These are phyloP conservation scores for Drosophila kanekoi DNA, from an alignment of 2,888 invertebrate species.

Conservation along the genomic window DNA sequence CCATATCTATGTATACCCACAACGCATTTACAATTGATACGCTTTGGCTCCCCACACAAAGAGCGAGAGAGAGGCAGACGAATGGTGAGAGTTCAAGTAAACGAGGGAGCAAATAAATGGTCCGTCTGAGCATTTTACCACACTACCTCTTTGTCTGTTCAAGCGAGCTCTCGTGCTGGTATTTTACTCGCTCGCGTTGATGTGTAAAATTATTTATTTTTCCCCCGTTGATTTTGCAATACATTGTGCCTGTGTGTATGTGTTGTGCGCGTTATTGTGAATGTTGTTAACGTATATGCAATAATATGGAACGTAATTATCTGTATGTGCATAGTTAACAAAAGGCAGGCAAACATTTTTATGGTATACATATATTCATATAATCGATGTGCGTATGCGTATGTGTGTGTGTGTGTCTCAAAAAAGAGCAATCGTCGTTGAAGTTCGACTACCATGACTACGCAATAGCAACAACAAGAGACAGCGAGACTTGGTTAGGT, in stretches of 20 bases:
- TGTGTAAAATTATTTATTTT: constrained; percentile 71
- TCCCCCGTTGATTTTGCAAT: constrained; percentile 51
- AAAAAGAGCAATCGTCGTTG: constrained; percentile 66
- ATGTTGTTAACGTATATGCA: constrained; percentile 35
- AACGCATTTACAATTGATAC: constrained; percentile 65
- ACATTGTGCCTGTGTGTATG: constrained; percentile 22
- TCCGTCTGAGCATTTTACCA: constrained; percentile 65
- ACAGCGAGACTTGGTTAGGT: constrained; percentile 47
- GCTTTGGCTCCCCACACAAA: constrained; percentile 40
- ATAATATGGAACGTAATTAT: constrained; percentile 36
- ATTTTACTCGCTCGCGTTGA: constrained; percentile 55
- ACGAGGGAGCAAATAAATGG: constrained; percentile 53
- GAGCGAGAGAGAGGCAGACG: constrained; percentile 28
- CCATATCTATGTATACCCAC: constrained; percentile 72
- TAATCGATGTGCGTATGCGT: constrained; percentile 68
- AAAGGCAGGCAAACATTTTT: constrained; percentile 55
- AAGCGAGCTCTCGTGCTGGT: constrained; percentile 67
- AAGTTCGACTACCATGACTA: constrained; percentile 76
- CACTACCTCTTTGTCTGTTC: constrained; percentile 74
- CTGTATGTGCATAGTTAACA: constrained; percentile 36
- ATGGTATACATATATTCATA: constrained; percentile 77
- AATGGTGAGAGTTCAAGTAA: constrained; percentile 51
- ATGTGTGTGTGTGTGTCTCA: constrained; percentile 34
- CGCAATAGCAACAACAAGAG: constrained; percentile 79
- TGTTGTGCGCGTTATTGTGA: constrained; percentile 33